Conservation (phyloP, 1,140 invertebrate genomes). For the Brachionus asplanchnoidis region DNA sequence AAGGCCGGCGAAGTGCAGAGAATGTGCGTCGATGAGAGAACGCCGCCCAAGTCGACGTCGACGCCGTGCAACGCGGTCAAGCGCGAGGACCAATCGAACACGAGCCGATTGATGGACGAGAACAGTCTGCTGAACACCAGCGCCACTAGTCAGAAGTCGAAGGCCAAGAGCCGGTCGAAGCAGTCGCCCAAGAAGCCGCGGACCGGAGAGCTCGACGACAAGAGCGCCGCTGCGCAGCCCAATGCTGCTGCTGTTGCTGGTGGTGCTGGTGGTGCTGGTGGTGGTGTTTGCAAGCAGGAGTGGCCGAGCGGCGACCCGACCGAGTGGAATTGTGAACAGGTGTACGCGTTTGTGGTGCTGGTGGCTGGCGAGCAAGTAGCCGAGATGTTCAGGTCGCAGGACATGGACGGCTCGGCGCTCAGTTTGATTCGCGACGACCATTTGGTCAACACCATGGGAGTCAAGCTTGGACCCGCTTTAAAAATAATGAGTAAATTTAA, state of each 20-base stretch:
- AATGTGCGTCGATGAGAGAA: neutral
- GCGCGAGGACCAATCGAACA: neutral
- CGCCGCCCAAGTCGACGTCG: neutral
- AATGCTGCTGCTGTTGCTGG: neutral
- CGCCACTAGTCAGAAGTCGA: neutral
- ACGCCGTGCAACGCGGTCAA: neutral
- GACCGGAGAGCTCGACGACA: neutral
- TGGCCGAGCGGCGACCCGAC: conserved; percentile 15
- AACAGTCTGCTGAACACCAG: neutral
- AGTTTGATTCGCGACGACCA: conserved; percentile 29
- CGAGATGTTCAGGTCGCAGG: conserved; percentile 19
- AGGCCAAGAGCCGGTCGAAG: neutral
- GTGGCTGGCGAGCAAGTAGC: conserved; percentile 10
- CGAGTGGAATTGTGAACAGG: conserved; percentile 38
- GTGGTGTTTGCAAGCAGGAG: neutral
- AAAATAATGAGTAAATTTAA: conserved; percentile 42
- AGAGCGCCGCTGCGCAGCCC: no score
- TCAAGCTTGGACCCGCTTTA: conserved; percentile 26
- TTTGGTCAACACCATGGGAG: conserved; percentile 28
- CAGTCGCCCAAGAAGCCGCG: neutral
- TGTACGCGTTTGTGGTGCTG: neutral
- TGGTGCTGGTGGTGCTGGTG: neutral
- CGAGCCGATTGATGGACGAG: neutral
- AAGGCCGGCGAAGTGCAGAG: neutral
- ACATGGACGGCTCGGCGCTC: conserved; percentile 35